Evolutionary conservation across 2,888 invertebrate species (phyloP).

Genomic region (Ashinkailepas kermadecensis): DNA sequence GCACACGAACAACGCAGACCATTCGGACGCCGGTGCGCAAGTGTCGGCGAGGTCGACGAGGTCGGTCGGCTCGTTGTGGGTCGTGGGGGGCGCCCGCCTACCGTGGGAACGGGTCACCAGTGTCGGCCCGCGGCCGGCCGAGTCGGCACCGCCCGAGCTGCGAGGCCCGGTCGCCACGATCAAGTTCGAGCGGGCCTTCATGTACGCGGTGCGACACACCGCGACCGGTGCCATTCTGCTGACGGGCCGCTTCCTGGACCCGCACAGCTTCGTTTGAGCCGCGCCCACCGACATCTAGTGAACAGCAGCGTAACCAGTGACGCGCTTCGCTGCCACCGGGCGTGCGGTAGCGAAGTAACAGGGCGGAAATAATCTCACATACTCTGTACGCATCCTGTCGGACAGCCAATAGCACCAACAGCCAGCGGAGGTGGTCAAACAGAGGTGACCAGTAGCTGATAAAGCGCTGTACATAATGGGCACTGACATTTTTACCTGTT

Average conservation of each 20-base stretch:
- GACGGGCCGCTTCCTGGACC: constrained; percentile 78
- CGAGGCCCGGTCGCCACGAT: constrained; percentile 53
- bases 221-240: constrained; percentile 83
- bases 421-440: no score
- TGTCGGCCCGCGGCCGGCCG: not conserved
- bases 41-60: not conserved
- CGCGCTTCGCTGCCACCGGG: no score
- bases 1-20: constrained; percentile 1
- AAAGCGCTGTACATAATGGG: no score
- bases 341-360: no score
- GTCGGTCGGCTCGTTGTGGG: not conserved
- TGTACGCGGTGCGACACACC: constrained; percentile 81
- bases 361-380: no score
- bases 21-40: not conserved
- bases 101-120: not conserved
- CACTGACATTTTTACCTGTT: no score
- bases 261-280: constrained; percentile 35
- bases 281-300: no score
- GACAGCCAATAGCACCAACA: no score
- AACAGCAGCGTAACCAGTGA: no score
- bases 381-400: no score
- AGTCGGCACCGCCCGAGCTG: constrained; percentile 42
- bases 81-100: not conserved
- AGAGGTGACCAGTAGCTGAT: no score
- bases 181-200: constrained; percentile 76